These are phyloP conservation scores for Neodiprion virginianus DNA, from an alignment of 1,140 invertebrate genomes.

Conservation along the genomic window DNA sequence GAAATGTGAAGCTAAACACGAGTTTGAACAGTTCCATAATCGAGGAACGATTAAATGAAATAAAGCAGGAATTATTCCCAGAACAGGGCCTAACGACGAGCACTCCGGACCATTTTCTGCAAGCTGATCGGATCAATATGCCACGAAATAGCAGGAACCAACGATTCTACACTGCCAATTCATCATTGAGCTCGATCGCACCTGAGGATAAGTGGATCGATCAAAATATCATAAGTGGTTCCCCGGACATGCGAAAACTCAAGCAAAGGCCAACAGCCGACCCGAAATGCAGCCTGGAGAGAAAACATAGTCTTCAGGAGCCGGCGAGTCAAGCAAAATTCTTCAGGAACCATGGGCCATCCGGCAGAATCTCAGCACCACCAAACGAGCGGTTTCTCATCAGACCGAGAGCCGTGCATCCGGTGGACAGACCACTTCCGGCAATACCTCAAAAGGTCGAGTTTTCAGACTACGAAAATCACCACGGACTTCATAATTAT, in stretches of 20 bases:
- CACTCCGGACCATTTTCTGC: conserved; percentile 50
- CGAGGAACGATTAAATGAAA: conserved; percentile 52
- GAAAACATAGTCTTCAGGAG: conserved; percentile 56
- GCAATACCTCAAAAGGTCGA: conserved; percentile 52
- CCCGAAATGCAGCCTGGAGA: conserved; percentile 42
- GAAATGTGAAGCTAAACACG: conserved; percentile 54
- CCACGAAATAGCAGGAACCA: conserved; percentile 29
- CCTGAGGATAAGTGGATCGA: conserved; percentile 48
- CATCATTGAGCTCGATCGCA: conserved; percentile 44
- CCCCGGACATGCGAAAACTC: conserved; percentile 38
- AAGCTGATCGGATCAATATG: conserved; percentile 34
- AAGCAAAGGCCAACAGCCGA: conserved; percentile 36
- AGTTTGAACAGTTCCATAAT: conserved; percentile 48
- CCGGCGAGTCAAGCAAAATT: conserved; percentile 40
- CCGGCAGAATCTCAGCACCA: conserved; percentile 54
- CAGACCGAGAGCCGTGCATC: conserved; percentile 46
- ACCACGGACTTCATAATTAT: conserved; percentile 32
- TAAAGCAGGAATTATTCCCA: conserved; percentile 52
- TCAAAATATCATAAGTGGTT: conserved; percentile 40
- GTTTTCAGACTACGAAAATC: conserved; percentile 45
- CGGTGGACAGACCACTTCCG: conserved; percentile 50
- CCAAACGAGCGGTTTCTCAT: conserved; percentile 48
- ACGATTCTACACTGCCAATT: conserved; percentile 42
- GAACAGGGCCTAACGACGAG: conserved; percentile 48
- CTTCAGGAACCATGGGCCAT: conserved; percentile 48